phyloP scores from a whole-genome alignment of 2,888 invertebrate genomes.

The Mythimna lalbum region DNA sequence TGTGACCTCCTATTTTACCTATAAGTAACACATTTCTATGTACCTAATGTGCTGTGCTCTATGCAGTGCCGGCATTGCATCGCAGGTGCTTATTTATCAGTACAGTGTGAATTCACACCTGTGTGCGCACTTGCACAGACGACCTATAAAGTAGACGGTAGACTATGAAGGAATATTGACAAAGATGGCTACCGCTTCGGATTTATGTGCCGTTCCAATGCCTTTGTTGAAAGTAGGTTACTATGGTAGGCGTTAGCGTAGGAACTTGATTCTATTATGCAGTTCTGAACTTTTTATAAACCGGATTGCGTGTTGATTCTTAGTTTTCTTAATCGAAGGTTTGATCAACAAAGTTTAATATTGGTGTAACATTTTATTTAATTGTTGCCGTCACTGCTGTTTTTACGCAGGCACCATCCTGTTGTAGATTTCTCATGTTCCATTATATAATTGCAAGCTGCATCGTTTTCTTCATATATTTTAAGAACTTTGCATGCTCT shows the following conservation, averaged over 20 bases:
- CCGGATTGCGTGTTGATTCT: neutral
- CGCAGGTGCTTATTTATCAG: slow-evolving; percentile 34
- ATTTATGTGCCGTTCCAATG: slow-evolving; percentile 29
- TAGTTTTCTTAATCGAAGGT: neutral
- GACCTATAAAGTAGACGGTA: slow-evolving; percentile 54
- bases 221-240: slow-evolving; percentile 40
- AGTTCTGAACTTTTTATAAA: slow-evolving; percentile 36
- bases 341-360: neutral
- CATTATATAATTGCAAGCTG: no score
- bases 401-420: no score
- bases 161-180: slow-evolving; percentile 32
- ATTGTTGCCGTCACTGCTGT: no score
- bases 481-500: no score
- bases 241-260: slow-evolving; percentile 34
- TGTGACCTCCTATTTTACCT: neutral
- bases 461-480: no score
- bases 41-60: neutral
- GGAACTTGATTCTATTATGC: slow-evolving; percentile 21
- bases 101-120: slow-evolving; percentile 60
- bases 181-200: slow-evolving; percentile 35
- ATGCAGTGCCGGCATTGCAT: slow-evolving; percentile 10
- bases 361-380: neutral
- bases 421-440: no score
- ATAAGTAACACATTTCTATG: neutral
- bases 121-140: slow-evolving; percentile 38